These are phyloP conservation scores for Aselliscus stoliczkanus DNA, from an alignment of 2,797 vertebrate genomes.

Conservation along the genomic window DNA sequence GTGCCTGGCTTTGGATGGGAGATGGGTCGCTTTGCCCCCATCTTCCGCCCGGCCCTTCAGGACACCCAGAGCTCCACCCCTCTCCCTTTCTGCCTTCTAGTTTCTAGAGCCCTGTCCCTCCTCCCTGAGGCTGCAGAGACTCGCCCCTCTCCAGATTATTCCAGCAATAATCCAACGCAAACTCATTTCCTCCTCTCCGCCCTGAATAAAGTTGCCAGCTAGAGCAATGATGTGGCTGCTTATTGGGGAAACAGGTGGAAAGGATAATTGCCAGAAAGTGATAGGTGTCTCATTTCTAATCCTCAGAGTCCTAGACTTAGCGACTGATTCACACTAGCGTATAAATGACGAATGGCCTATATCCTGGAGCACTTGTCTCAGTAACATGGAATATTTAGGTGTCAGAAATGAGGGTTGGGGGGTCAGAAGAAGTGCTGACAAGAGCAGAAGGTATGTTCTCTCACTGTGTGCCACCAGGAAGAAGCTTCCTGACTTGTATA, in stretches of 20 bases:
- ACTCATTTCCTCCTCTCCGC: not conserved
- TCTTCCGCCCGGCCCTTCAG: not conserved
- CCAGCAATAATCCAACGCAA: not conserved
- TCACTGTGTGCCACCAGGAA: not conserved
- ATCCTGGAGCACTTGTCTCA: not conserved
- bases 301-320: not conserved
- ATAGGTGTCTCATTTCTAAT: not conserved
- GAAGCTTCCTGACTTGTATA: not conserved
- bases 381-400: not conserved
- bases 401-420: not conserved
- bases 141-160: not conserved
- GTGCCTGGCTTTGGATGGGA: not conserved
- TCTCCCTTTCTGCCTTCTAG: not conserved
- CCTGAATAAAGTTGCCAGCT: constrained; percentile 46
- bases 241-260: not conserved
- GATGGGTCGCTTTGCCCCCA: not conserved
- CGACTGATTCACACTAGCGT: not conserved
- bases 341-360: not conserved
- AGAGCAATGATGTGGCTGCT: not conserved
- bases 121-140: not conserved
- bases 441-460: not conserved
- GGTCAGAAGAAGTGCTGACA: not conserved
- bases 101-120: not conserved
- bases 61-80: not conserved
- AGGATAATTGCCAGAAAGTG: not conserved